Percentiles rank a stretch among this genome's conserved stretches.
These are phyloP conservation scores for Colostygia pectinataria DNA, from an alignment of 2,888 invertebrate species.

Conservation along the genomic window DNA sequence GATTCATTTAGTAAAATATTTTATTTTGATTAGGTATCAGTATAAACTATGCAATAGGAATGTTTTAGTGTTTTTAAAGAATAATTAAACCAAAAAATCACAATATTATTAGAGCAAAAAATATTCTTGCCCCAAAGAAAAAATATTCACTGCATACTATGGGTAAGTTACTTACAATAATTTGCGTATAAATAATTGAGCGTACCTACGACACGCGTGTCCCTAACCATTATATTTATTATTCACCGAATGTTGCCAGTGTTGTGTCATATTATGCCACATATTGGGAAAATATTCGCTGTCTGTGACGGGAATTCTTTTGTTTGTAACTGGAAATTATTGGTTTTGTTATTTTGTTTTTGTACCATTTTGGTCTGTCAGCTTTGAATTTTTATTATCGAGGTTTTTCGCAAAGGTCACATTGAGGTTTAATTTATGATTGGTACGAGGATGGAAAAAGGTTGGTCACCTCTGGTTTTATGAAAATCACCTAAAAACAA, in stretches of 20 bases:
- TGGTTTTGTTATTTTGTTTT: conserved; percentile 34
- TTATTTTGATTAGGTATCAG: no score
- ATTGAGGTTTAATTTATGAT: conserved; percentile 11
- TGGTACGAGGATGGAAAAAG: conserved; percentile 13
- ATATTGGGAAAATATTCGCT: conserved; percentile 75
- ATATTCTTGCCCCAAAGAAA: conserved; percentile 18
- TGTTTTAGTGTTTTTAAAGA: no score
- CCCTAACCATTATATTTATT: conserved; percentile 72
- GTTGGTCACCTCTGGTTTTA: conserved; percentile 17
- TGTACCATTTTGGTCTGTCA: conserved; percentile 28
- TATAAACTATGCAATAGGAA: no score
- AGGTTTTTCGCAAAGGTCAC: conserved; percentile 14
- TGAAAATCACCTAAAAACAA: background rate
- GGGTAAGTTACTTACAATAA: conserved; percentile 67
- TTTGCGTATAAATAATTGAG: conserved; percentile 79
- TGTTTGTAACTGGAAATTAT: conserved; percentile 39
- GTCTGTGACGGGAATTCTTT: conserved; percentile 68
- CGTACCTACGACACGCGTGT: conserved; percentile 54
- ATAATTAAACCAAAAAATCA: no score
- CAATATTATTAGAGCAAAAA: no score
- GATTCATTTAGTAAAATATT: no score
- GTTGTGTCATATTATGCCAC: conserved; percentile 78
- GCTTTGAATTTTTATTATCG: conserved; percentile 20
- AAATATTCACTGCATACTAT: conserved; percentile 35
- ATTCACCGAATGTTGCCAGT: conserved; percentile 75